Conservation (phyloP, 2,113 vertebrate species). For the Gyps fulvus region DNA sequence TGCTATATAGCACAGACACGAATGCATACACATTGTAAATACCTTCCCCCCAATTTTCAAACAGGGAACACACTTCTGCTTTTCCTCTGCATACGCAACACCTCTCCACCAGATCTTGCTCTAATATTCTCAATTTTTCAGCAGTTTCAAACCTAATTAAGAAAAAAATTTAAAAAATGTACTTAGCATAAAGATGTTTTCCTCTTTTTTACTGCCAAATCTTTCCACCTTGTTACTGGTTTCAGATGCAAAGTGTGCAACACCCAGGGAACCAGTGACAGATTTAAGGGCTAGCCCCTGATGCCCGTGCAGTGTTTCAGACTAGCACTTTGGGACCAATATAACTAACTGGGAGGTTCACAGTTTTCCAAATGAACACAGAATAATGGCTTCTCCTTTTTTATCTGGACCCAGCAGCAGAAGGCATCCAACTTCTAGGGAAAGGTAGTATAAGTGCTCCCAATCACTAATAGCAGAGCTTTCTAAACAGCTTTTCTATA, state of each 20-base stretch:
- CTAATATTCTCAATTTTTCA: not conserved
- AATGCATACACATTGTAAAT: not conserved
- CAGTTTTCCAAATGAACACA: not conserved
- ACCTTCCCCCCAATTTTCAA: not conserved
- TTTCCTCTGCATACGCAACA: not conserved
- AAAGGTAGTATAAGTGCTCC: not conserved
- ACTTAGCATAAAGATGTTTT: not conserved
- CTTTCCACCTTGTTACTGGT: not conserved
- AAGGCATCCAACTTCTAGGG: not conserved
- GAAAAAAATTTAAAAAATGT: not conserved
- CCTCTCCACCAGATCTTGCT: not conserved
- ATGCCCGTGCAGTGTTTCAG: not conserved
- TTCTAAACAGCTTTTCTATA: not conserved
- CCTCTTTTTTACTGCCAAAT: not conserved
- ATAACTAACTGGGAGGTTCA: not conserved
- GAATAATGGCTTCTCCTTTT: not conserved
- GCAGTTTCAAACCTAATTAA: not conserved
- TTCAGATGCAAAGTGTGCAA: not conserved
- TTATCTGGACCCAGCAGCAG: not conserved
- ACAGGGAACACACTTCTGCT: not conserved
- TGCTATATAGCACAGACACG: not conserved
- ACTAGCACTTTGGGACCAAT: conserved; percentile 1
- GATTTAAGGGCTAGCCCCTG: not conserved
- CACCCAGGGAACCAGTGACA: not conserved
- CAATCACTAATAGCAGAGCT: not conserved